Evolutionary conservation across 2,113 vertebrate genomes (phyloP), one percentile per base, ranked within the genome.

Genomic region (Gambusia holbrooki): DNA sequence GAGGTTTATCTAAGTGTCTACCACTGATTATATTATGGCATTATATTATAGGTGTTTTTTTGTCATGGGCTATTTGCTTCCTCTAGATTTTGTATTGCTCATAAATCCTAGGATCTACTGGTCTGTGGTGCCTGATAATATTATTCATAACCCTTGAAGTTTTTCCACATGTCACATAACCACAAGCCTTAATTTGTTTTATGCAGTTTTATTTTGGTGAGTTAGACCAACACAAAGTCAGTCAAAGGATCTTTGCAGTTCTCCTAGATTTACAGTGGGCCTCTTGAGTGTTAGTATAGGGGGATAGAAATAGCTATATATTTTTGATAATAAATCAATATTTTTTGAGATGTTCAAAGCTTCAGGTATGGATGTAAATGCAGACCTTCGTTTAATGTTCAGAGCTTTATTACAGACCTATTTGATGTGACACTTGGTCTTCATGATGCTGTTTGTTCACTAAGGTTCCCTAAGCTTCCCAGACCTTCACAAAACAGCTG

Each of bases 51-150:
- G n/a, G 54, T 75, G 15, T 58, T 10, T 25, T 29, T 61, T 19
- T 65, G 66, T 35, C n/a, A 79, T 48, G 17, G 65, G 12, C n/a
- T 78, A 1, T 66, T 84, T 62, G 71, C 8, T 76, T 72, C 58
- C 13, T 77, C 25, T 33, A 45, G 42, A 73, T 58, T 32, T 64
- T 37, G 6, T n/a, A 65, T 76, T 76, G 35, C 17, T 69, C 40
- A 30, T 63, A 27, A 78, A 76, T n/a, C 51, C 2, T 22, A 58
- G 25, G 25, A 58, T 58, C 25, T 58, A 58, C 22, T n/a, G 51
- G 22, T n/a, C 5, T 58, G 22, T n/a, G 7, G 51, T 22, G 9
- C 51, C 51, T n/a, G 25, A 8, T 58, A 58, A 25, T 58, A 25
- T 8, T n/a, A 58, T 58, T 25, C 8, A 58, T 6, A 48, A 14